Conservation (phyloP, 2,113 vertebrate species). For the Psephotus haematonotus region DNA sequence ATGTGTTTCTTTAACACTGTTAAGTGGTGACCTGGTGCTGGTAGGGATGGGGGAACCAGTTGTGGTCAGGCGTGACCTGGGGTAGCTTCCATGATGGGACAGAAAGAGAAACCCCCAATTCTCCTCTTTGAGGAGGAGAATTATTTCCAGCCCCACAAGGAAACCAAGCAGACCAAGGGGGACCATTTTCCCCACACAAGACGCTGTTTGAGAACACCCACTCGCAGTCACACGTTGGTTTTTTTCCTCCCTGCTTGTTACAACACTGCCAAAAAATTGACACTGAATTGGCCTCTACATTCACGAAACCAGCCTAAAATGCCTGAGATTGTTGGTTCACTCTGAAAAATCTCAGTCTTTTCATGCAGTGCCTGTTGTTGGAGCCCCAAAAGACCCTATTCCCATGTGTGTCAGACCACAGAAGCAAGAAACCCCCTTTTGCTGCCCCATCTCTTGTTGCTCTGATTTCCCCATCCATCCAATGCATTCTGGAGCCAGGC, state of each 20-base stretch:
- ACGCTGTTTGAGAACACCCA: conserved; percentile 53
- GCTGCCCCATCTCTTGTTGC: not conserved
- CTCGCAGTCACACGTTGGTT: not conserved
- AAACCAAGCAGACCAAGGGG: conserved; percentile 23
- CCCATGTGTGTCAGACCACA: rapidly evolving
- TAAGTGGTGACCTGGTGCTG: not conserved
- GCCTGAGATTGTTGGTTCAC: not conserved
- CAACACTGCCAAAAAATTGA: not conserved
- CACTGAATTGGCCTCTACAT: not conserved
- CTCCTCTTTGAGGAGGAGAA: not conserved
- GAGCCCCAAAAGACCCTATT: not conserved
- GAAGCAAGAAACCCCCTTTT: not conserved
- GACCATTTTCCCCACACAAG: conserved; percentile 48
- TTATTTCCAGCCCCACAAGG: not conserved
- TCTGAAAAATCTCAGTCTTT: not conserved
- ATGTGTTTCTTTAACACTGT: not conserved
- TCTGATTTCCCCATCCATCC: rapidly evolving
- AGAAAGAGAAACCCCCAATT: not conserved
- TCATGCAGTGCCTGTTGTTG: not conserved
- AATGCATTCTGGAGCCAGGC: not conserved
- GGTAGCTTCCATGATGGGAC: rapidly evolving
- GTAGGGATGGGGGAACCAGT: not conserved
- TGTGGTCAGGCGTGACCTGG: rapidly evolving
- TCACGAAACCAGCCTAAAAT: not conserved
- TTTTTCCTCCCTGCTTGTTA: not conserved